phyloP scores from a whole-genome alignment of 2,888 invertebrate genomes.

The Phaedon cochleariae region DNA sequence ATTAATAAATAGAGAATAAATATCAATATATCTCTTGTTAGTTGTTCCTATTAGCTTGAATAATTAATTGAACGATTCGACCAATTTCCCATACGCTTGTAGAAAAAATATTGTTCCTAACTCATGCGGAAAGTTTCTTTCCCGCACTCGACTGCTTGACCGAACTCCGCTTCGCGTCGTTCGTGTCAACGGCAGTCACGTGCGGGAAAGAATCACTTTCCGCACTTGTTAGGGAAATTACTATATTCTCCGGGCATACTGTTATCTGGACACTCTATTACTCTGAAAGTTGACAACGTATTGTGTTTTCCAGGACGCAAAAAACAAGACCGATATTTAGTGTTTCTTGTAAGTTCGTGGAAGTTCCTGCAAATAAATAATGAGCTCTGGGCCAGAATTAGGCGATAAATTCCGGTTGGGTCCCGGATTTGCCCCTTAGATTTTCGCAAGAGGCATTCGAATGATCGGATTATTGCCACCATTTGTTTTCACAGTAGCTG shows the following conservation, averaged over 20 bases:
- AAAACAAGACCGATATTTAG: not conserved
- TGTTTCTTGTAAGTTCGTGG: not conserved
- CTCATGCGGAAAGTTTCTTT: too few species aligned
- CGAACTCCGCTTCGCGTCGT: too few species aligned
- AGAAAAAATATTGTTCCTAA: too few species aligned
- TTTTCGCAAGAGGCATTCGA: not conserved
- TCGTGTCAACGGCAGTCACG: too few species aligned
- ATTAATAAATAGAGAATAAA: too few species aligned
- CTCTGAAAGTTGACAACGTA: not conserved
- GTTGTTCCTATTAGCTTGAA: too few species aligned
- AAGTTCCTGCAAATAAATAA: not conserved
- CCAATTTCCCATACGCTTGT: too few species aligned
- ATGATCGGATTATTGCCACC: not conserved
- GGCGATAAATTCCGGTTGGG: not conserved
- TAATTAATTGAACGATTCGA: too few species aligned
- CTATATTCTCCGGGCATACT: not conserved
- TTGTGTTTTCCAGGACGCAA: not conserved
- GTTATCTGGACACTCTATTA: not conserved
- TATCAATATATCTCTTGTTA: too few species aligned
- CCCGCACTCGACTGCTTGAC: too few species aligned
- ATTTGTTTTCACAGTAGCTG: not conserved
- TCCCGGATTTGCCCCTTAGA: not conserved
- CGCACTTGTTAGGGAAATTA: too few species aligned
- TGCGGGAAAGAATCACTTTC: too few species aligned
- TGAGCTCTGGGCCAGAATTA: not conserved